Evolutionary conservation across 1,140 invertebrate species (phyloP).

Genomic region (Drosophila navojoa): DNA sequence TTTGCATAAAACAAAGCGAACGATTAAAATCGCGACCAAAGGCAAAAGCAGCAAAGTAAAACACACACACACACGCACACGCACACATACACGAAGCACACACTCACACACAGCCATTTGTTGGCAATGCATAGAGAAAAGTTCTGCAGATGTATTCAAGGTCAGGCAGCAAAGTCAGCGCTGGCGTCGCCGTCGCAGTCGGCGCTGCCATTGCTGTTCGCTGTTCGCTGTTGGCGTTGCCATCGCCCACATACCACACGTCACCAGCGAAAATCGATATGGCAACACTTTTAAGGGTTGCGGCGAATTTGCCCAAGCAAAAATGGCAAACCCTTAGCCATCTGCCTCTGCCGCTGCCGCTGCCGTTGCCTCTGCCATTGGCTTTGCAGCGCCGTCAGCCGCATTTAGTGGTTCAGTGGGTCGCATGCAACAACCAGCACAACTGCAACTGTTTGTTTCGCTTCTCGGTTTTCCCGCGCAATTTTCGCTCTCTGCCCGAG

Average conservation of each 20-base stretch:
- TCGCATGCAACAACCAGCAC: slow-evolving; percentile 60
- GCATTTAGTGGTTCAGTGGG: slow-evolving; percentile 75
- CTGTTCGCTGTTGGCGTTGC: slow-evolving; percentile 11
- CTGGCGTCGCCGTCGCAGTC: slow-evolving; percentile 30
- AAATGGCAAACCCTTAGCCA: slow-evolving; percentile 27
- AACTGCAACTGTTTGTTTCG: slow-evolving; percentile 53
- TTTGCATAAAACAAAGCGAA: slow-evolving; percentile 49
- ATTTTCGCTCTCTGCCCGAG: slow-evolving; percentile 51
- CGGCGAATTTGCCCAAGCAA: slow-evolving; percentile 66
- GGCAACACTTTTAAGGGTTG: slow-evolving; percentile 81
- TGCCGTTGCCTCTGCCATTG: not conserved
- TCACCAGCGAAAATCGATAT: slow-evolving; percentile 70
- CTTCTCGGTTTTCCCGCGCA: slow-evolving; percentile 77
- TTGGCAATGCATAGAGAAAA: slow-evolving; percentile 63
- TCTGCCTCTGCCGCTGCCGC: not conserved
- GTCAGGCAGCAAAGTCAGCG: slow-evolving; percentile 74
- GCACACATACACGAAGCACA: slow-evolving; percentile 7
- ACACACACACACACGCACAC: slow-evolving; percentile 21
- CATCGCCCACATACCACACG: slow-evolving; percentile 22
- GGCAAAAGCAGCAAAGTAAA: slow-evolving; percentile 37
- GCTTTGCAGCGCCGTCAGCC: not conserved
- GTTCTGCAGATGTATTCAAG: slow-evolving; percentile 75
- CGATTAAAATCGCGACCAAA: slow-evolving; percentile 47
- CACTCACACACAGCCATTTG: slow-evolving; percentile 32
- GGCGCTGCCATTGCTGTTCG: slow-evolving; percentile 8